phyloP scores from a whole-genome alignment of 2,113 vertebrate genomes.

The Dicerorhinus sumatrensis region DNA sequence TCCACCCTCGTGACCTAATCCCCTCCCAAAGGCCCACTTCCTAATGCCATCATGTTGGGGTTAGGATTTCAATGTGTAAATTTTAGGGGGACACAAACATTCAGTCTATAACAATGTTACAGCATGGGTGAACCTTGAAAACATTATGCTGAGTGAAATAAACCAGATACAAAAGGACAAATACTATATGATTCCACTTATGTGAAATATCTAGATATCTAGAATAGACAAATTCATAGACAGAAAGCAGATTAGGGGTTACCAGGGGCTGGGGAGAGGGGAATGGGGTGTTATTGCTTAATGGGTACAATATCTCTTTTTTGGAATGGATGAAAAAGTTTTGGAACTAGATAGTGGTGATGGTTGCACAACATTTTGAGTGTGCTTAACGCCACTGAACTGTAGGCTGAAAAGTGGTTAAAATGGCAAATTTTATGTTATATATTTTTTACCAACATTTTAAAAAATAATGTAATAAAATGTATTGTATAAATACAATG shows the following conservation, averaged over 20 bases:
- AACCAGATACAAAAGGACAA: not conserved
- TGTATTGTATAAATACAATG: not conserved
- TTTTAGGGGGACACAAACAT: not conserved
- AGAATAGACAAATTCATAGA: not conserved
- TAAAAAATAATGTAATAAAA: not conserved
- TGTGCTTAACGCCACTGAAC: not conserved
- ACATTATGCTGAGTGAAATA: not conserved
- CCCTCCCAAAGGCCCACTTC: not conserved
- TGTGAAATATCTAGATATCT: not conserved
- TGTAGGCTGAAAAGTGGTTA: not conserved
- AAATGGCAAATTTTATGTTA: not conserved
- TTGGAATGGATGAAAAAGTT: not conserved
- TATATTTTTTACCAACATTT: not conserved
- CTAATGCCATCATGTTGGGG: not conserved
- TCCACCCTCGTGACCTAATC: not conserved
- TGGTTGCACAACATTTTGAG: not conserved
- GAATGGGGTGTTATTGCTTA: not conserved
- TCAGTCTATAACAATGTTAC: not conserved
- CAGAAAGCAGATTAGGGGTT: not conserved
- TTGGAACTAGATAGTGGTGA: not conserved
- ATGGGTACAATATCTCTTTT: not conserved
- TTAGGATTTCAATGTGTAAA: not conserved
- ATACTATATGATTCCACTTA: not conserved
- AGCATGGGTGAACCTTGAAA: not conserved
- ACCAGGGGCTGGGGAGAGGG: too few species aligned